Percentiles rank a stretch among this genome's conserved stretches.
phyloP scores from a whole-genome alignment of 2,797 vertebrate species.

The Silurus lanzhouensis region DNA sequence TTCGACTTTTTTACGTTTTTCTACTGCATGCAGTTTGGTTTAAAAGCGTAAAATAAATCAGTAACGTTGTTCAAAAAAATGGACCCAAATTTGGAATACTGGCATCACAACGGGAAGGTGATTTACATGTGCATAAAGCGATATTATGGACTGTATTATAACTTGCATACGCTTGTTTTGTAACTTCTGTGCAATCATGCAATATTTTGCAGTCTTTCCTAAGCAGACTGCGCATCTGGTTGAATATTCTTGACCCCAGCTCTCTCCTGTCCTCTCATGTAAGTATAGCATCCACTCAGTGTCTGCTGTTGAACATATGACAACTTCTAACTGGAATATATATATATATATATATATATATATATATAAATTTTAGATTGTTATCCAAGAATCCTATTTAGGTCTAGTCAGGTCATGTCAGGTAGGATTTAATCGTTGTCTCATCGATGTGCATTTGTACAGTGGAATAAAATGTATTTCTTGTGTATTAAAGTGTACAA shows the following conservation, averaged over 20 bases:
- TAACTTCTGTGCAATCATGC: not conserved
- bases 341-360: no score
- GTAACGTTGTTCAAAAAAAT: constrained; percentile 50
- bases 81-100: constrained; percentile 72
- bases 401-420: not conserved
- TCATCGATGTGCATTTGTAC: not conserved
- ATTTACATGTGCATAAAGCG: not conserved
- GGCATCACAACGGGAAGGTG: constrained; percentile 73
- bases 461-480: not conserved
- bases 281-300: constrained; percentile 45
- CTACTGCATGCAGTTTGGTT: not conserved
- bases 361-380: no score
- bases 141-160: not conserved
- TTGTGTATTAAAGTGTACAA: not conserved
- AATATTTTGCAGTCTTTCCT: constrained; percentile 65
- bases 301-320: no score
- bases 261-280: constrained; percentile 68
- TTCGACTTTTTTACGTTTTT: not conserved
- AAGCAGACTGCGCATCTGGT: constrained; percentile 67
- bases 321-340: no score
- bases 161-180: not conserved
- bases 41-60: no score
- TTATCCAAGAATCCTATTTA: not conserved
- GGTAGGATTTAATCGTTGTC: not conserved
- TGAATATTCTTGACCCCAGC: constrained; percentile 66